These are phyloP conservation scores for Lathronympha strigana DNA, from an alignment of 2,888 invertebrate genomes.

Conservation along the genomic window DNA sequence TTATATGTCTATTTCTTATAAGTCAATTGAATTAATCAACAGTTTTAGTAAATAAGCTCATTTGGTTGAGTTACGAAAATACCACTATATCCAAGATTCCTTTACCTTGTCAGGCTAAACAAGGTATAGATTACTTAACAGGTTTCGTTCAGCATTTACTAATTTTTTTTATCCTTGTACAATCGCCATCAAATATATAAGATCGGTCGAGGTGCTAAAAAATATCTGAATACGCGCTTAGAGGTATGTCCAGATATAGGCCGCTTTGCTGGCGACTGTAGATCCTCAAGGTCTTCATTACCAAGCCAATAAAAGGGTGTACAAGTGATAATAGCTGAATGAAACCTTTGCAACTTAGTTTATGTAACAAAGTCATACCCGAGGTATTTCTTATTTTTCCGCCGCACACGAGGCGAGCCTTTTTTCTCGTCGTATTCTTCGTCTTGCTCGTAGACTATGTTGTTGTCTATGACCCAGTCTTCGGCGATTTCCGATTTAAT, in stretches of 20 bases:
- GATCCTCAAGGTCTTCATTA: no score
- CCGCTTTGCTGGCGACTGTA: no score
- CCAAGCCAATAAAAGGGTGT: no score
- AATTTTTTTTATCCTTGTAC: no score
- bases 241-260: no score
- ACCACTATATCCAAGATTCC: not conserved
- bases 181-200: no score
- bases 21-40: no score
- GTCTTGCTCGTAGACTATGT: constrained; percentile 66
- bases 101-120: not conserved
- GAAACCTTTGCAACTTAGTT: constrained; percentile 28
- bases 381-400: constrained; percentile 80
- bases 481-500: constrained; percentile 58
- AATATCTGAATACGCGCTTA: no score
- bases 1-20: no score
- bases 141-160: not conserved
- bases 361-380: constrained; percentile 78
- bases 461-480: constrained; percentile 73
- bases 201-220: no score
- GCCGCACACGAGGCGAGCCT: constrained; percentile 66
- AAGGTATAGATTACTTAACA: not conserved
- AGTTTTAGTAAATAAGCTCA: no score
- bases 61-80: no score
- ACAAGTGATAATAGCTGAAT: not conserved
- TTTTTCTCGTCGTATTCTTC: constrained; percentile 73